Conservation (phyloP, 53 echinoderm and acorn worm species). For the Temnopleurus reevesii region DNA sequence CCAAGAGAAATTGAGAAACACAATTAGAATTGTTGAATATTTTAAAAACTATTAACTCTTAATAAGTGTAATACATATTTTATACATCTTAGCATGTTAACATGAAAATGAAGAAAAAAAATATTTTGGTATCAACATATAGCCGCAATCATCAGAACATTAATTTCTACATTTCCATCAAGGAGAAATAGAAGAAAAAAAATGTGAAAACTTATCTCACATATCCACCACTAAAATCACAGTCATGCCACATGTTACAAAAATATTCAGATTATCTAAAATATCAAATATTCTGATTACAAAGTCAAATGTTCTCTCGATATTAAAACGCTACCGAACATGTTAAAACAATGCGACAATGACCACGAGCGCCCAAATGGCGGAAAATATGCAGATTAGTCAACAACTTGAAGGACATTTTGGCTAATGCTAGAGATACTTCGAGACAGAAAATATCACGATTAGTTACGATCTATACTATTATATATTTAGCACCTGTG, state of each 20-base stretch:
- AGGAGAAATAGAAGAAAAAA: neutral
- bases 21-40: neutral
- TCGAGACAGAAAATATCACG: neutral
- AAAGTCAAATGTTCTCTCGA: neutral
- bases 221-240: conserved; percentile 10
- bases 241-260: conserved; percentile 29
- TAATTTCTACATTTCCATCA: neutral
- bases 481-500: conserved; percentile 29
- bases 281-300: conserved; percentile 29
- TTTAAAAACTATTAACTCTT: neutral
- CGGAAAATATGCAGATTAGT: neutral
- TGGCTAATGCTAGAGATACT: neutral
- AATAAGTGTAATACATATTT: neutral
- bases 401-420: neutral
- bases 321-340: conserved; percentile 12
- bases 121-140: neutral
- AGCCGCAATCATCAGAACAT: neutral
- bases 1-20: neutral
- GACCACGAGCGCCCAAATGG: neutral
- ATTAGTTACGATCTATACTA: neutral
- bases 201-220: neutral
- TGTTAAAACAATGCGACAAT: neutral
- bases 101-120: neutral
- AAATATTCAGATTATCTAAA: conserved; percentile 36
- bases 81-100: neutral